Base-by-base conservation (phyloP, 2,888 invertebrate genomes). In the Neelides folsomi region DNA sequence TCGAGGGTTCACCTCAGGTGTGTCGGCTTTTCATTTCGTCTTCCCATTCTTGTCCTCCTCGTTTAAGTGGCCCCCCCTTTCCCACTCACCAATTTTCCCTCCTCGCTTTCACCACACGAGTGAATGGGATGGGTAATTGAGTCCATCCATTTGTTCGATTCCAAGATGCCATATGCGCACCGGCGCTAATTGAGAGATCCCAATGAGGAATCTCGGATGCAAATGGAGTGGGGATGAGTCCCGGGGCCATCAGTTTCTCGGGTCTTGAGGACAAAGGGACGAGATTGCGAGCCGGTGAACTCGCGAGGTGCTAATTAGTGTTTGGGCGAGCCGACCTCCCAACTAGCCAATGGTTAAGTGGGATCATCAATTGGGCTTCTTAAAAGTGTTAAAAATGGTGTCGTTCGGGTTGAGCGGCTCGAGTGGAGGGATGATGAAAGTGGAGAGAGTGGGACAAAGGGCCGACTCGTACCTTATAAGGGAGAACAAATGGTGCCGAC, bases 401-500 rank as follows among this genome's bases (percentile, higher is more conserved):
- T 59, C 59, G 56, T 59, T 56, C 54, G 52, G 56, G 37, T 42
- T 53, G 47, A 49, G 47, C 47, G 51, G 53, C 49, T 53, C 50
- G 53, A 58, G 51, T 51, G 55, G 49, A 34, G 52, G 27, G 51
- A 53, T 52, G 55, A 53, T 53, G 49, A 47, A 53, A 58, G 58
- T 58, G 54, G 41, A 54, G 37, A 34, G 47, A 49, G 49, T 46
- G 51, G 51, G 45, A 54, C 54, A 54, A 57, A 55, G 55, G 53
- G 55, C 55, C 55, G 54, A 45, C 55, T 40, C 19, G 46, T 18
- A 27, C 58, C 60, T 57, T 60, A 60, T 56, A 58, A 55, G 60
- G 56, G 47, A 58, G 44, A 58, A 58, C 58, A 61, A 61, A 58
- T 61, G 58, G 52, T 53, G 60, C 58, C 57, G 60, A 58, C 57